These are phyloP conservation scores for Dysmachus trigonus DNA, from an alignment of 2,888 invertebrate genomes.

Conservation along the genomic window DNA sequence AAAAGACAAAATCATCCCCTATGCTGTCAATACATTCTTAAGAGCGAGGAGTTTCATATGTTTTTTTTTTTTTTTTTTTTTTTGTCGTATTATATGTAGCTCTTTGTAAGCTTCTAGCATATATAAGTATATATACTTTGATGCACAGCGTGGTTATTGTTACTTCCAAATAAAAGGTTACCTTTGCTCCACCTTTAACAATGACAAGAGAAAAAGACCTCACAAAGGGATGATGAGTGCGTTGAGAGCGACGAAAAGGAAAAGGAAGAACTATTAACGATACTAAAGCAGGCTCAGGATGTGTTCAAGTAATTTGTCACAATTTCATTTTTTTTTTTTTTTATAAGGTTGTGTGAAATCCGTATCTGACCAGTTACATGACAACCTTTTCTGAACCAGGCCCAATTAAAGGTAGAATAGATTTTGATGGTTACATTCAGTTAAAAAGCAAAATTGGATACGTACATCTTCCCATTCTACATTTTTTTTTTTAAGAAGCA, in stretches of 20 bases:
- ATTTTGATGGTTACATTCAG: background rate
- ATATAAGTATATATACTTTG: background rate
- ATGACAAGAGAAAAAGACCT: constrained; percentile 35
- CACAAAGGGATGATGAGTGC: constrained; percentile 5
- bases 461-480: background rate
- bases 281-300: constrained; percentile 48
- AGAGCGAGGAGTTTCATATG: constrained; percentile 37
- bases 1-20: constrained; percentile 42
- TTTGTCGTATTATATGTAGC: background rate
- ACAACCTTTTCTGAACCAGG: background rate
- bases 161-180: constrained; percentile 42
- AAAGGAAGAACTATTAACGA: constrained; percentile 47
- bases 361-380: background rate
- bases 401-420: background rate
- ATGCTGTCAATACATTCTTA: constrained; percentile 36
- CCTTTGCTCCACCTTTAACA: constrained; percentile 24
- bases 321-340: constrained; percentile 48
- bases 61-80: constrained; percentile 4
- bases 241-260: constrained; percentile 3
- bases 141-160: constrained; percentile 29
- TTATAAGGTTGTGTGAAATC: background rate
- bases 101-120: background rate
- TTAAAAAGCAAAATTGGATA: background rate
- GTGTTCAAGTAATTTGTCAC: constrained; percentile 49
- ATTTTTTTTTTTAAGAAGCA: background rate